These are phyloP conservation scores for Drosophila rhopaloa DNA, from an alignment of 1,140 invertebrate species.

Conservation along the genomic window DNA sequence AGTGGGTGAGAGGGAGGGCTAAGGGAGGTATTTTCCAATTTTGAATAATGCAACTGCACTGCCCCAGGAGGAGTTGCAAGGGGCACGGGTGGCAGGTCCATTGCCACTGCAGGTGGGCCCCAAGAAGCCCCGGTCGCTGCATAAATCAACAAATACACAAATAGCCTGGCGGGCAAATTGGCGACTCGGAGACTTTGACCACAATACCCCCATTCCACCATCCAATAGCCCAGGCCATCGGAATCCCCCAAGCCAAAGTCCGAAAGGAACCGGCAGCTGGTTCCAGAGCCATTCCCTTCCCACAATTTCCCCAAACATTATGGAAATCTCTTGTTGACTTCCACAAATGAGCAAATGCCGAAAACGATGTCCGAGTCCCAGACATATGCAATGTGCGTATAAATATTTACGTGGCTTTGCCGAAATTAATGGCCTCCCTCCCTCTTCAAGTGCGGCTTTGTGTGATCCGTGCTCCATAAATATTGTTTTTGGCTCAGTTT, in stretches of 20 bases:
- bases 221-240: background rate
- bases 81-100: too few species aligned
- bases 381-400: conserved; percentile 72
- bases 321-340: conserved; percentile 78
- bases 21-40: conserved; percentile 45
- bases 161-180: conserved; percentile 49
- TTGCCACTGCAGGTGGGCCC: conserved; percentile 34
- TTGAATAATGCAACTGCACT: conserved; percentile 71
- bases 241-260: conserved; percentile 13
- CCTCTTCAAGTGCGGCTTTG: background rate
- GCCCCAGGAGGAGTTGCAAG: conserved; percentile 12
- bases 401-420: conserved; percentile 75
- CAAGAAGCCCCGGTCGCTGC: conserved; percentile 44
- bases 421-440: conserved; percentile 65
- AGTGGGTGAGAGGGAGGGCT: conserved; percentile 2
- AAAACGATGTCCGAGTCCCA: conserved; percentile 43
- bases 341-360: conserved; percentile 78
- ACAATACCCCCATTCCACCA: conserved; percentile 5
- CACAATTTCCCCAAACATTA: conserved; percentile 41
- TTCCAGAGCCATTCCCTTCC: conserved; percentile 26
- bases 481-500: conserved; percentile 39
- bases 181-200: conserved; percentile 53
- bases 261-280: conserved; percentile 33
- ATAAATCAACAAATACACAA: conserved; percentile 58
- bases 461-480: conserved; percentile 39